Evolutionary conservation across 2,113 vertebrate species (phyloP).

Genomic region (Silurus glanis): DNA sequence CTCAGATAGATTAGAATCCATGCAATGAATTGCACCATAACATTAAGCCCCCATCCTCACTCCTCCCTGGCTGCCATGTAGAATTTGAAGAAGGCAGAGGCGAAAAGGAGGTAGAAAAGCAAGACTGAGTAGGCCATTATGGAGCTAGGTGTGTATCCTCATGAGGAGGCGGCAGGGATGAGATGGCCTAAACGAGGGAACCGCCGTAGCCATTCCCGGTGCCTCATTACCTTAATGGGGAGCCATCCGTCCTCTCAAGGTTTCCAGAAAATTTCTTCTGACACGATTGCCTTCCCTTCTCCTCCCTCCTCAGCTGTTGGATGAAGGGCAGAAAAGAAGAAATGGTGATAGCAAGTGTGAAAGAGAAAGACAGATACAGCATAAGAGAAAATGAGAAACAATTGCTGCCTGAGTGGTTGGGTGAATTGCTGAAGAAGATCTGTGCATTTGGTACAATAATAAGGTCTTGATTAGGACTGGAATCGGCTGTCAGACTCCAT

Average conservation of each 20-base stretch:
- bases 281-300: slow-evolving; percentile 64
- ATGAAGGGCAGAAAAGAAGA: slow-evolving; percentile 38
- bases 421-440: slow-evolving; percentile 63
- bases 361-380: slow-evolving; percentile 37
- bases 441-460: slow-evolving; percentile 65
- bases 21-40: slow-evolving; percentile 31
- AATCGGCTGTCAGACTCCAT: slow-evolving; percentile 64
- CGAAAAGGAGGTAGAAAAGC: slow-evolving; percentile 63
- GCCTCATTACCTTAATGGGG: slow-evolving; percentile 81
- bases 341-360: slow-evolving; percentile 31
- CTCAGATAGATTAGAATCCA: slow-evolving; percentile 29
- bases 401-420: slow-evolving; percentile 50
- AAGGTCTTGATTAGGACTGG: slow-evolving; percentile 65
- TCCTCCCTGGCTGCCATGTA: slow-evolving; percentile 40
- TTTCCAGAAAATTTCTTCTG: slow-evolving; percentile 71
- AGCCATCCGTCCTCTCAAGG: slow-evolving; percentile 75
- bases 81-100: slow-evolving; percentile 59
- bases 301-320: slow-evolving; percentile 52
- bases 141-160: slow-evolving; percentile 70
- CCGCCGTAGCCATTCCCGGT: slow-evolving; percentile 70
- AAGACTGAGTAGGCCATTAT: slow-evolving; percentile 77
- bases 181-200: slow-evolving; percentile 76
- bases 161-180: slow-evolving; percentile 63
- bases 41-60: slow-evolving; percentile 4
- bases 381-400: slow-evolving; percentile 43